Percentiles rank a stretch among this genome's conserved stretches.
These are phyloP conservation scores for Agrochola lota DNA, from an alignment of 2,888 invertebrate genomes.

Conservation along the genomic window DNA sequence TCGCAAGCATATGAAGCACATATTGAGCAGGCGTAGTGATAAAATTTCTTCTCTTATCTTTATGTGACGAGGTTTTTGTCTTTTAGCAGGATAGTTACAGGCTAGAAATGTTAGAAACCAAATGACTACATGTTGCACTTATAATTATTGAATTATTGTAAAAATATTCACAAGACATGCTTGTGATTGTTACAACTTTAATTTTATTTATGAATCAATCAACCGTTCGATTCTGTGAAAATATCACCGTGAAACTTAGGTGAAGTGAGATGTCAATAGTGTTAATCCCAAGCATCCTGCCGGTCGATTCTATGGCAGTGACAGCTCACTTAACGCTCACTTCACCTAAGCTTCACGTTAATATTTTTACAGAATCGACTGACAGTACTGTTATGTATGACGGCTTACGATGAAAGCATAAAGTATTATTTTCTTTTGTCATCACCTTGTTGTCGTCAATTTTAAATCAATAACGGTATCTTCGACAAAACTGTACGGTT, in stretches of 20 bases:
- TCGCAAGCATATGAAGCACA: too few relatives aligned
- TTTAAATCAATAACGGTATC: conserved; percentile 36
- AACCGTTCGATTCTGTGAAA: too few relatives aligned
- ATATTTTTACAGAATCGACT: too few relatives aligned
- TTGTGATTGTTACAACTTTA: neutral
- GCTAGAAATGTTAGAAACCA: neutral
- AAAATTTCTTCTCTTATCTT: neutral
- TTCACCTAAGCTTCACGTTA: too few relatives aligned
- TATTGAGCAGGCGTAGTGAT: neutral
- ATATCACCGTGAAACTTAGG: too few relatives aligned
- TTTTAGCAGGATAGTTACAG: neutral
- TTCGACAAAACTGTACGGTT: conserved; percentile 17
- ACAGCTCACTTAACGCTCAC: too few relatives aligned
- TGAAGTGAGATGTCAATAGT: too few relatives aligned
- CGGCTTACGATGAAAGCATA: neutral
- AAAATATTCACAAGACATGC: neutral
- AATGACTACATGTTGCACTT: neutral
- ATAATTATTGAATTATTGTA: neutral
- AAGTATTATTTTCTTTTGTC: conserved; percentile 18
- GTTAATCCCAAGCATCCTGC: too few relatives aligned
- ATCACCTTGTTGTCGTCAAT: neutral
- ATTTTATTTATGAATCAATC: conserved; percentile 3
- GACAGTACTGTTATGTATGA: conserved; percentile 6
- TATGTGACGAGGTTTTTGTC: neutral
- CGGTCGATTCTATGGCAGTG: too few relatives aligned